Conservation (phyloP, 2,888 invertebrate genomes). For the Drosophila pullipes region DNA sequence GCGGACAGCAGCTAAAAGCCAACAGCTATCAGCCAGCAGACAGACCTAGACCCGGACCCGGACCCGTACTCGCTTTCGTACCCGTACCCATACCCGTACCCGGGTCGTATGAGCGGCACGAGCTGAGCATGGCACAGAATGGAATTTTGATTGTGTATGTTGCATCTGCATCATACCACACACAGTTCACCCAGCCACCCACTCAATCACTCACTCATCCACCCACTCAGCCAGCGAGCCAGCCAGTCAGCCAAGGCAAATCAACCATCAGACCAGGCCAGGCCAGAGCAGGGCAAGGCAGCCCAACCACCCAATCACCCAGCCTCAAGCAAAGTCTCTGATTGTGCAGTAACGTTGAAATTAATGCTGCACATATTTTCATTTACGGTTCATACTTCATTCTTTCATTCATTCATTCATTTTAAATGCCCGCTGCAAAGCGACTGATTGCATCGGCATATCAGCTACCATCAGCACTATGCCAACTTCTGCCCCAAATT, state of each 20-base stretch:
- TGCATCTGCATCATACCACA: conserved; percentile 50
- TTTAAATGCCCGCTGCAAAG: conserved; percentile 38
- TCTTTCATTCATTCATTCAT: conserved; percentile 26
- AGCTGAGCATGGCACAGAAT: conserved; percentile 57
- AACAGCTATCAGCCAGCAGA: conserved; percentile 9
- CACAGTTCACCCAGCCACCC: conserved; percentile 12
- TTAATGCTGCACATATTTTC: conserved; percentile 77
- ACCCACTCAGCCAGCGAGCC: conserved; percentile 12
- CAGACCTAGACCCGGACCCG: conserved; percentile 24
- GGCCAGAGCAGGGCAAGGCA: background rate
- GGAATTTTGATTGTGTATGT: conserved; percentile 73
- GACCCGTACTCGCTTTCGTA: background rate
- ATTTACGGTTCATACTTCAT: conserved; percentile 65
- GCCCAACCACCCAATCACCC: conserved; percentile 1
- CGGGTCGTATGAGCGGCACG: conserved; percentile 26
- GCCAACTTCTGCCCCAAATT: background rate
- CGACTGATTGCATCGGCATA: conserved; percentile 13
- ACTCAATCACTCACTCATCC: background rate
- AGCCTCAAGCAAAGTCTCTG: conserved; percentile 35
- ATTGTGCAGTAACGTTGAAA: conserved; percentile 71
- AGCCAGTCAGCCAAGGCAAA: conserved; percentile 26
- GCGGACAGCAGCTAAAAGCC: conserved; percentile 22
- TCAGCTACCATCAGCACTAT: conserved; percentile 3
- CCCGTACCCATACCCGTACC: background rate
- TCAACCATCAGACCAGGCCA: conserved; percentile 9